These are phyloP conservation scores for Brachyistius frenatus DNA, from an alignment of 2,113 vertebrate species.

Conservation along the genomic window DNA sequence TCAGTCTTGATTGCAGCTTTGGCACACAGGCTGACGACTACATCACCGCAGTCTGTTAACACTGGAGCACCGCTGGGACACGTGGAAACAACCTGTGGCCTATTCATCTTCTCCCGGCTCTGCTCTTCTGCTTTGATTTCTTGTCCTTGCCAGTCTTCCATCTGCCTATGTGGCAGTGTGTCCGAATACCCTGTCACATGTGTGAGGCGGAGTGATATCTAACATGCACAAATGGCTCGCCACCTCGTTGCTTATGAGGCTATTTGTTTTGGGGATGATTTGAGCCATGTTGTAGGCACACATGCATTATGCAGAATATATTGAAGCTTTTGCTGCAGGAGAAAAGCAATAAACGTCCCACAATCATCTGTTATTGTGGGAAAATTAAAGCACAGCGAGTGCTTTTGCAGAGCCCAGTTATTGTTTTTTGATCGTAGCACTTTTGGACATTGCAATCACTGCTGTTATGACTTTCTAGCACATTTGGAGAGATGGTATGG, in stretches of 20 bases:
- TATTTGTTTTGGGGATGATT: slow-evolving; percentile 73
- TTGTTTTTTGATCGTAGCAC: slow-evolving; percentile 34
- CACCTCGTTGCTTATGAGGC: slow-evolving; percentile 51
- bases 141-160: slow-evolving; percentile 5
- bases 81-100: slow-evolving; percentile 15
- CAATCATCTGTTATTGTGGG: slow-evolving; percentile 47
- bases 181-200: slow-evolving; percentile 6
- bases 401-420: slow-evolving; percentile 7
- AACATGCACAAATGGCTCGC: not conserved
- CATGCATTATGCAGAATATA: slow-evolving; percentile 73
- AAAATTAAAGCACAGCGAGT: slow-evolving; percentile 59
- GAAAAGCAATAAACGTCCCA: slow-evolving; percentile 64
- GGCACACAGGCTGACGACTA: slow-evolving; percentile 38
- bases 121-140: slow-evolving; percentile 31
- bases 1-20: slow-evolving; percentile 44
- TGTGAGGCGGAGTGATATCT: slow-evolving; percentile 11
- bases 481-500: slow-evolving; percentile 9
- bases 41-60: slow-evolving; percentile 42
- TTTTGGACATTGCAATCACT: slow-evolving; percentile 18
- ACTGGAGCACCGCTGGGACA: slow-evolving; percentile 35
- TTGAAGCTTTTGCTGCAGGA: slow-evolving; percentile 38
- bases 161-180: slow-evolving; percentile 6
- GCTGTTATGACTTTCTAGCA: slow-evolving; percentile 3
- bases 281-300: slow-evolving; percentile 15
- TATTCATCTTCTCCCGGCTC: slow-evolving; percentile 40